These are phyloP conservation scores for Sogatella furcifera DNA, from an alignment of 1,140 invertebrate genomes.

Conservation along the genomic window DNA sequence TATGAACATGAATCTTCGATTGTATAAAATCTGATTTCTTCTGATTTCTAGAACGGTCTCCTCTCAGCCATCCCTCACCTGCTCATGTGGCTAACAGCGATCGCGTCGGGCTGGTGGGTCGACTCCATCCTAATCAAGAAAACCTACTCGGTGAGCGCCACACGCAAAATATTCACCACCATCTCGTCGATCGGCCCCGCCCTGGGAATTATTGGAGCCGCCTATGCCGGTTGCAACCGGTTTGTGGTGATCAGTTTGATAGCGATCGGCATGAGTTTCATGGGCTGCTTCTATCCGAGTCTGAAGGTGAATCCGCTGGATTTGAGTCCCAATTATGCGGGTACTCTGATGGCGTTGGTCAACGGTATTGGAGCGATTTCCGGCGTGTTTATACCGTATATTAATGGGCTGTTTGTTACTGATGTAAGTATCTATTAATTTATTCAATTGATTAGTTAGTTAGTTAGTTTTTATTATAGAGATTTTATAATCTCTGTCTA, in stretches of 20 bases:
- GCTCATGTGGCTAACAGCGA: slow-evolving; percentile 57
- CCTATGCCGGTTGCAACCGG: slow-evolving; percentile 61
- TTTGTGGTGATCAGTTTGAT: slow-evolving; percentile 49
- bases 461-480: too few relatives aligned
- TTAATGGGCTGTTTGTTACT: slow-evolving; percentile 60
- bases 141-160: slow-evolving; percentile 17
- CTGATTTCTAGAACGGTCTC: slow-evolving; percentile 46
- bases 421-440: slow-evolving; percentile 39
- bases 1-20: too few relatives aligned
- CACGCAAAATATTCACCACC: slow-evolving; percentile 29
- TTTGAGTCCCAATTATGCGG: slow-evolving; percentile 67
- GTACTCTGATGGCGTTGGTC: slow-evolving; percentile 66
- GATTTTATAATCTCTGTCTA: too few relatives aligned
- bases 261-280: slow-evolving; percentile 54
- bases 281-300: slow-evolving; percentile 60
- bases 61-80: slow-evolving; percentile 57
- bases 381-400: slow-evolving; percentile 62
- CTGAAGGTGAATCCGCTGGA: slow-evolving; percentile 68
- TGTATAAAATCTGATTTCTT: too few relatives aligned
- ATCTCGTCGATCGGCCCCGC: slow-evolving; percentile 51
- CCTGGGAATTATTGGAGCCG: slow-evolving; percentile 63
- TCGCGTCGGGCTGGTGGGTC: slow-evolving; percentile 40
- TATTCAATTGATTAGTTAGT: too few relatives aligned
- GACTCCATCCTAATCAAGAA: slow-evolving; percentile 26
- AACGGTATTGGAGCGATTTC: slow-evolving; percentile 71